A percentile compares a stretch with the other conserved stretches of the same genome.
These are phyloP conservation scores for Onychostruthus taczanowskii DNA, from an alignment of 2,113 vertebrate genomes.

Conservation along the genomic window DNA sequence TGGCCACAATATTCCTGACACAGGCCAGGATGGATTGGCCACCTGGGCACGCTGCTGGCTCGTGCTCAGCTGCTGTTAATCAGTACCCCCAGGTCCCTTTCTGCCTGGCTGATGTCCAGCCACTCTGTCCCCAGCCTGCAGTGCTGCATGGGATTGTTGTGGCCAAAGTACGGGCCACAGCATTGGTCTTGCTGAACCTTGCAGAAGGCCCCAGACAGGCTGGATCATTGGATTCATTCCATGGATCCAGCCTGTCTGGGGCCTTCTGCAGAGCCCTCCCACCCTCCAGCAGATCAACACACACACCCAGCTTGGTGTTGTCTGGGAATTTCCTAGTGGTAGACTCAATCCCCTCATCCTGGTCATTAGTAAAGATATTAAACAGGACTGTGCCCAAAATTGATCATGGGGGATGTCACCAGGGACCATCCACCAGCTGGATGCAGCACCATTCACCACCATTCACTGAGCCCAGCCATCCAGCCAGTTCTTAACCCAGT, in stretches of 20 bases:
- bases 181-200: neutral
- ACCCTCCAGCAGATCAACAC: neutral
- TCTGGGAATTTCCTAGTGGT: neutral
- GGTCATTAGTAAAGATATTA: neutral
- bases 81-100: neutral
- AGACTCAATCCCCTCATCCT: neutral
- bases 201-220: too few species aligned
- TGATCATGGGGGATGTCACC: accelerated
- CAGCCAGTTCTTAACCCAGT: neutral
- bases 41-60: neutral
- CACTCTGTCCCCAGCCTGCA: neutral
- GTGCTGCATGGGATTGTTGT: neutral
- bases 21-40: neutral
- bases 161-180: neutral
- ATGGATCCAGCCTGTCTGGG: neutral
- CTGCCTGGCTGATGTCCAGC: neutral
- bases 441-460: neutral
- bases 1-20: neutral
- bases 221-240: neutral
- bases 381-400: neutral
- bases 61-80: neutral
- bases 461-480: neutral
- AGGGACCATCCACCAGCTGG: neutral
- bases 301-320: neutral
- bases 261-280: neutral